Evolutionary conservation across 2,113 vertebrate genomes (phyloP).

Genomic region (Cinclus cinclus): DNA sequence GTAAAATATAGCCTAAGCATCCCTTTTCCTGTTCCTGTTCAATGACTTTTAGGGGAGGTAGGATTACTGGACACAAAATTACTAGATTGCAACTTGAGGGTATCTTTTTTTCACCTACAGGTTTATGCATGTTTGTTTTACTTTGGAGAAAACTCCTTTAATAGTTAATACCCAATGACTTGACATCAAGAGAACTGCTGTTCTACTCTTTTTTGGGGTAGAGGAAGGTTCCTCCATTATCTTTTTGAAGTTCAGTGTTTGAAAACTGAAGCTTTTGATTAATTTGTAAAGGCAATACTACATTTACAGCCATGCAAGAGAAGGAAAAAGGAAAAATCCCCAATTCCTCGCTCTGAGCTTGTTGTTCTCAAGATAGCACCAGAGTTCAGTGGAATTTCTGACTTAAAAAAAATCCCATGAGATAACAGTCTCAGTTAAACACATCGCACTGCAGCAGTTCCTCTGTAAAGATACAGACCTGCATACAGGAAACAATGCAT

Average conservation of each 20-base stretch:
- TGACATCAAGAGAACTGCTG: background rate
- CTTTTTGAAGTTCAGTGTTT: background rate
- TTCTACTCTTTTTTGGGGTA: background rate
- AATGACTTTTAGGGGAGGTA: background rate
- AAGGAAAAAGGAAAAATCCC: background rate
- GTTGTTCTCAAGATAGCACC: background rate
- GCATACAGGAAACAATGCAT: background rate
- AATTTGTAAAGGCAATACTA: background rate
- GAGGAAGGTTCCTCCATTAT: background rate
- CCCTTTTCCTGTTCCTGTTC: background rate
- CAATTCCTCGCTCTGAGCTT: background rate
- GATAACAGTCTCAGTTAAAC: background rate
- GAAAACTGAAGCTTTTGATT: background rate
- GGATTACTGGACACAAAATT: background rate
- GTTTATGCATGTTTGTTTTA: background rate
- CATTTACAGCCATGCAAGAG: background rate
- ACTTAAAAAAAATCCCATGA: background rate
- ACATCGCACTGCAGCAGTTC: background rate
- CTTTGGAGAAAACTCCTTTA: background rate
- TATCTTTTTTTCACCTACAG: background rate
- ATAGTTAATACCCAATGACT: background rate
- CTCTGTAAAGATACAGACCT: background rate
- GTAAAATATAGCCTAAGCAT: background rate
- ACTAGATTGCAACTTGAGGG: background rate
- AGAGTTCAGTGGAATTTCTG: background rate